A percentile compares a stretch with the other conserved stretches of the same genome.
These are phyloP conservation scores for Maccullochella peelii DNA, from an alignment of 2,113 vertebrate genomes.

Conservation along the genomic window DNA sequence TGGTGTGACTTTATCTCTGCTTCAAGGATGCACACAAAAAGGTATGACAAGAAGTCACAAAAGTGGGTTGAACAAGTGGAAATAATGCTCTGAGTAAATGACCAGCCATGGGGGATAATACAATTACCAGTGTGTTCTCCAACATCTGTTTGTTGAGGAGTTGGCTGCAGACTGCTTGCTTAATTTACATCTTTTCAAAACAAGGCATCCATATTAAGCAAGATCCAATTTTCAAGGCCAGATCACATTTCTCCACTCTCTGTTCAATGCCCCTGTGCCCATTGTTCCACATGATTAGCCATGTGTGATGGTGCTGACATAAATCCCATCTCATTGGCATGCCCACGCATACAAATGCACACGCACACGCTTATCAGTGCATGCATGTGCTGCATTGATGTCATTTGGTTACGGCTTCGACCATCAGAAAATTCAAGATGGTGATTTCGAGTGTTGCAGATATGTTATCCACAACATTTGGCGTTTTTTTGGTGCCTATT, in stretches of 20 bases:
- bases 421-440: neutral
- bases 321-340: slow-evolving; percentile 41
- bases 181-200: slow-evolving; percentile 60
- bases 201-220: slow-evolving; percentile 49
- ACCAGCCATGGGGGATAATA: slow-evolving; percentile 32
- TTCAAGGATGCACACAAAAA: slow-evolving; percentile 42
- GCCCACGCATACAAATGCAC: neutral
- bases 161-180: slow-evolving; percentile 40
- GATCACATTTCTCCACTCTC: slow-evolving; percentile 56
- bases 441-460: neutral
- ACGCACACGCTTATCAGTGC: slow-evolving; percentile 19
- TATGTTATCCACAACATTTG: neutral
- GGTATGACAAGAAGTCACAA: slow-evolving; percentile 9
- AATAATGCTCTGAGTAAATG: slow-evolving; percentile 31
- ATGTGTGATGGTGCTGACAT: slow-evolving; percentile 64
- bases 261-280: slow-evolving; percentile 48
- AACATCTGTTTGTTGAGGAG: slow-evolving; percentile 57
- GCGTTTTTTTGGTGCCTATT: neutral
- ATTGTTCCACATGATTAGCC: slow-evolving; percentile 73
- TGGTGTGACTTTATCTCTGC: slow-evolving; percentile 55
- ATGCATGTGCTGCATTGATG: neutral
- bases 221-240: slow-evolving; percentile 55
- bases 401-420: neutral
- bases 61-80: slow-evolving; percentile 16
- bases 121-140: slow-evolving; percentile 37